These are phyloP conservation scores for Bombyx mandarina DNA, from an alignment of 1,140 invertebrate species.

Conservation along the genomic window DNA sequence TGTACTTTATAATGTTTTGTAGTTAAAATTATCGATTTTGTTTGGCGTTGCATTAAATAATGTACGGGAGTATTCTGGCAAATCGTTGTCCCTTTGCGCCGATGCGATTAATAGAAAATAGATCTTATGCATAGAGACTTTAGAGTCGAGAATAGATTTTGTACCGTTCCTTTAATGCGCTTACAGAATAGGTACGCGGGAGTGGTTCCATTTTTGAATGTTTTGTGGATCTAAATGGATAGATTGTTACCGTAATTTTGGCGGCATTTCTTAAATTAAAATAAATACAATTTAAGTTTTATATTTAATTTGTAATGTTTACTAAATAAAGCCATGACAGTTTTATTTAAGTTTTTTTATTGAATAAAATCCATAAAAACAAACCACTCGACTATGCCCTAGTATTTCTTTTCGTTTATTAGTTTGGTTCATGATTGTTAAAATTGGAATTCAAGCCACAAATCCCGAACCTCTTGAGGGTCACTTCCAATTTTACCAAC, in stretches of 20 bases:
- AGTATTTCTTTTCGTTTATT: too few species aligned
- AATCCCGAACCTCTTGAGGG: too few species aligned
- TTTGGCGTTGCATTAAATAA: constrained; percentile 19
- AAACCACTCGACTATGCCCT: too few species aligned
- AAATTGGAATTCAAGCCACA: too few species aligned
- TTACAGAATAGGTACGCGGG: constrained; percentile 34
- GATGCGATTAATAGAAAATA: constrained; percentile 20
- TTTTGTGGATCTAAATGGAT: not conserved
- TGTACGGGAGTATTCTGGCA: constrained; percentile 33
- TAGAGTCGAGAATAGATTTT: constrained; percentile 26
- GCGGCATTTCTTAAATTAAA: not conserved
- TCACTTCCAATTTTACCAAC: too few species aligned
- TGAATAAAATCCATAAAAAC: too few species aligned
- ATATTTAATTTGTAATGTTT: too few species aligned
- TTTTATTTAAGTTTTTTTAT: too few species aligned
- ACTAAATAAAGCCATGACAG: too few species aligned
- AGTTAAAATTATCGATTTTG: constrained; percentile 14
- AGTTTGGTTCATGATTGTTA: too few species aligned
- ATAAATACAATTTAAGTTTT: too few species aligned
- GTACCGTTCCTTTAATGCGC: constrained; percentile 10
- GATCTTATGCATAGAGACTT: constrained; percentile 15
- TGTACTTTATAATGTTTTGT: not conserved
- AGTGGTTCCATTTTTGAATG: constrained; percentile 22
- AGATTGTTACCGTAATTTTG: not conserved
- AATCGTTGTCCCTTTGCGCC: constrained; percentile 21